Evolutionary conservation across 1,140 invertebrate genomes (phyloP).

Genomic region (Condylostylus longicornis): DNA sequence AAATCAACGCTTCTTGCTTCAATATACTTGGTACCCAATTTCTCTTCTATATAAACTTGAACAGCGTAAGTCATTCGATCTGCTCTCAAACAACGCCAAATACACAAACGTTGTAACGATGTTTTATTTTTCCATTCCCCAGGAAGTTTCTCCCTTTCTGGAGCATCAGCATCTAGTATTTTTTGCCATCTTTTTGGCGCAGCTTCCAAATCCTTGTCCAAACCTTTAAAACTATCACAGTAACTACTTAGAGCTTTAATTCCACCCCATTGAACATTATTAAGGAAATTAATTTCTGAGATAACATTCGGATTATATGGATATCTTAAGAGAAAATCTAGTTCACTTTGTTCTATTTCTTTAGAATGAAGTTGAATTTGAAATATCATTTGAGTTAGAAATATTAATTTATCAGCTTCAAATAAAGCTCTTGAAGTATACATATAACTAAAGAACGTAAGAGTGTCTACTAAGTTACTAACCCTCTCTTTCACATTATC

Average conservation of each 20-base stretch:
- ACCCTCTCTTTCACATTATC: conserved; percentile 60
- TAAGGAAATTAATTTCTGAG: conserved; percentile 74
- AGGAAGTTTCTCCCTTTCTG: conserved; percentile 85
- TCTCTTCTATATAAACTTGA: conserved; percentile 65
- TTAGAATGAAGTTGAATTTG: conserved; percentile 51
- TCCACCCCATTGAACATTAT: conserved; percentile 72
- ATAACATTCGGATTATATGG: conserved; percentile 46
- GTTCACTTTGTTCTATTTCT: conserved; percentile 52
- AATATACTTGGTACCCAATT: conserved; percentile 68
- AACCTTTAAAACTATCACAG: conserved; percentile 69
- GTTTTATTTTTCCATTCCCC: conserved; percentile 93
- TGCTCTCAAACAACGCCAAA: conserved; percentile 75
- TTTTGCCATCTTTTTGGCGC: conserved; percentile 85
- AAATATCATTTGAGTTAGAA: conserved; percentile 75
- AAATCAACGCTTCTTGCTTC: conserved; percentile 65
- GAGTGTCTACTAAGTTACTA: conserved; percentile 66
- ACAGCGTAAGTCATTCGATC: conserved; percentile 65
- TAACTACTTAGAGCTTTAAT: conserved; percentile 61
- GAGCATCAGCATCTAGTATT: conserved; percentile 78
- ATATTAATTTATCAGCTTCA: conserved; percentile 85
- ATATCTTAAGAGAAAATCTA: conserved; percentile 80
- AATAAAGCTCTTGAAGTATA: conserved; percentile 86
- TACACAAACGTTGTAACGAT: conserved; percentile 73
- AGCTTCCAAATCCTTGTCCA: conserved; percentile 86
- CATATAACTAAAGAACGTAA: conserved; percentile 71